These are phyloP conservation scores for Nomada fabriciana DNA, from an alignment of 2,888 invertebrate genomes.

Conservation along the genomic window DNA sequence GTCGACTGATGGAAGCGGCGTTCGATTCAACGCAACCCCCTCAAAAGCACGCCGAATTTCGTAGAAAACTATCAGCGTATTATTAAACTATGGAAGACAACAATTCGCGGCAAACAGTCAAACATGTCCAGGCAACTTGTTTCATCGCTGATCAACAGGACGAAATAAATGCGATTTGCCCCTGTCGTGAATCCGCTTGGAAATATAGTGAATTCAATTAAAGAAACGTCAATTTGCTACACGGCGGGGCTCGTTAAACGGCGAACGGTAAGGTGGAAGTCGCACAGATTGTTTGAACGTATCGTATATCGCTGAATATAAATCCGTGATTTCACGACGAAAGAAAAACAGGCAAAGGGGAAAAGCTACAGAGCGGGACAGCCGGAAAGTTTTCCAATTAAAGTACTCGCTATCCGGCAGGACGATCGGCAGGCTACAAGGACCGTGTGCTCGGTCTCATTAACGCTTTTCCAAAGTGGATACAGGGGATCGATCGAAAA, in stretches of 20 bases:
- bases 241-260: not conserved
- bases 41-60: too few species aligned
- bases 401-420: conserved; percentile 75
- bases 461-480: conserved; percentile 71
- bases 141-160: not conserved
- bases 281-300: conserved; percentile 25
- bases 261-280: not conserved
- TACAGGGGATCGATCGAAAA: conserved; percentile 56
- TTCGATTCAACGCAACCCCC: too few species aligned
- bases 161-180: not conserved
- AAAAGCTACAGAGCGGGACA: conserved; percentile 53
- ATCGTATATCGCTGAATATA: conserved; percentile 53
- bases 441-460: conserved; percentile 70
- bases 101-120: too few species aligned
- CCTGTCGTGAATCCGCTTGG: not conserved
- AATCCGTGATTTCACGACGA: conserved; percentile 60
- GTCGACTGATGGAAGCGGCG: too few species aligned
- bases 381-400: conserved; percentile 78
- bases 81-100: too few species aligned
- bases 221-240: conserved; percentile 14
- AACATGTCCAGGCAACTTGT: not conserved
- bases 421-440: conserved; percentile 73
- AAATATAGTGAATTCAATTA: conserved; percentile 18
- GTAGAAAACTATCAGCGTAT: too few species aligned
- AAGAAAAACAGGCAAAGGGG: conserved; percentile 34